Percentiles rank a stretch among this genome's conserved stretches.
These are phyloP conservation scores for Dryococelus australis DNA, from an alignment of 2,888 invertebrate species.

Conservation along the genomic window DNA sequence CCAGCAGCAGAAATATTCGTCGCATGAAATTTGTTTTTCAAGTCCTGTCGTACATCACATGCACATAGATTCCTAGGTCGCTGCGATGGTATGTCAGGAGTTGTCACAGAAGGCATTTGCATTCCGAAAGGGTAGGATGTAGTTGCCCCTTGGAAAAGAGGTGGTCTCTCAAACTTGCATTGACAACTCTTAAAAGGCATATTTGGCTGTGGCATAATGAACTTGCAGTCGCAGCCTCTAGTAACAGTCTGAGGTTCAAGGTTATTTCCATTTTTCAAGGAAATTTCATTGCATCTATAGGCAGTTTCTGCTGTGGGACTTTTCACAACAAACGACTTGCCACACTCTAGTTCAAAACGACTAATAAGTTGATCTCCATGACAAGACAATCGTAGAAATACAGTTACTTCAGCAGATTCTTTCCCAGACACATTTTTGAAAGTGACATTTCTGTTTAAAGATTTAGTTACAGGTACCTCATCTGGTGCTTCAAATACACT, in stretches of 20 bases:
- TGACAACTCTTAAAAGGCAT: too few relatives aligned
- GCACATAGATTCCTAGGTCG: too few relatives aligned
- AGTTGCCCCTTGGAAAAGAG: too few relatives aligned
- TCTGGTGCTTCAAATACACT: neutral
- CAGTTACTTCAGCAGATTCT: constrained; percentile 33
- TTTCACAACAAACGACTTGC: constrained; percentile 39
- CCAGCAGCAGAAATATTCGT: too few relatives aligned
- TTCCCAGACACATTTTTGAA: constrained; percentile 30
- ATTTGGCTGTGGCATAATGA: neutral
- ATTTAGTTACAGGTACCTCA: constrained; percentile 29
- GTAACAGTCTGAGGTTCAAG: neutral
- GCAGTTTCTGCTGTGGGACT: constrained; percentile 29
- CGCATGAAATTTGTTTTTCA: too few relatives aligned
- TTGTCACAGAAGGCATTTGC: too few relatives aligned
- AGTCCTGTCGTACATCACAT: too few relatives aligned
- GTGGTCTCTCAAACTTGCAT: too few relatives aligned
- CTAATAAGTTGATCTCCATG: constrained; percentile 41
- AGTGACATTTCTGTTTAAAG: constrained; percentile 32
- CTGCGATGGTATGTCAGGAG: too few relatives aligned
- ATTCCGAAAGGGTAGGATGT: too few relatives aligned
- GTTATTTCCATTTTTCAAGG: neutral
- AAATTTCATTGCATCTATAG: constrained; percentile 37
- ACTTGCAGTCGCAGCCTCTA: neutral
- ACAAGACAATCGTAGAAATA: constrained; percentile 39
- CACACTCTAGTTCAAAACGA: constrained; percentile 39